phyloP scores from a whole-genome alignment of 2,113 vertebrate species.

The Daubentonia madagascariensis region DNA sequence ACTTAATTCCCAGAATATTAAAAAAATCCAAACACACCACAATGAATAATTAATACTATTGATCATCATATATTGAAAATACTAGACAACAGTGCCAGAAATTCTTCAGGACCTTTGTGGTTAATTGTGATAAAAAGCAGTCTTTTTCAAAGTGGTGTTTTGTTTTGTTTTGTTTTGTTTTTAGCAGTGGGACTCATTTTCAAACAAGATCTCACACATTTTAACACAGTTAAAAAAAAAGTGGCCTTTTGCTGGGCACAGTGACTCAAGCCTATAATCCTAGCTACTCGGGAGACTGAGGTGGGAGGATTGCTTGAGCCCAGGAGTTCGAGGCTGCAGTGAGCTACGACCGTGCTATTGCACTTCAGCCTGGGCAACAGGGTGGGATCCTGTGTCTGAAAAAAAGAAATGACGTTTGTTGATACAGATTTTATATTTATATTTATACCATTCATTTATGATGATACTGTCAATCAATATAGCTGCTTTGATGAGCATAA shows the following conservation, averaged over 20 bases:
- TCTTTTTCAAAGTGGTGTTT: not conserved
- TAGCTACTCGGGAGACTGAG: too few relatives aligned
- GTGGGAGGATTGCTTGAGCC: too few relatives aligned
- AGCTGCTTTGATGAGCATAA: not conserved
- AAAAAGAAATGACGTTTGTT: not conserved
- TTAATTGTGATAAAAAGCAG: not conserved
- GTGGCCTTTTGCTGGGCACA: not conserved
- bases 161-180: not conserved
- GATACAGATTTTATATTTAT: not conserved
- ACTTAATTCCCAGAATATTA: slow-evolving; percentile 11
- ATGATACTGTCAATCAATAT: not conserved
- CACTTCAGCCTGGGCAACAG: too few relatives aligned
- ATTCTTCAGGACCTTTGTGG: not conserved
- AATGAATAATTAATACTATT: not conserved
- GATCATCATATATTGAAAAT: not conserved
- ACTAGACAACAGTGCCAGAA: not conserved
- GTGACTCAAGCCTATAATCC: too few relatives aligned
- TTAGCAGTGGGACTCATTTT: not conserved
- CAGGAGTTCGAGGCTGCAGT: too few relatives aligned
- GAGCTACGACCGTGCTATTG: too few relatives aligned
- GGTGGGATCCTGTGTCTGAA: too few relatives aligned
- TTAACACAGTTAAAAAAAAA: not conserved
- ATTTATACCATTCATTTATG: not conserved
- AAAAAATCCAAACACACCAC: not conserved
- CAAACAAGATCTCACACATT: not conserved